phyloP scores from a whole-genome alignment of 2,113 vertebrate genomes.

The Thomomys bottae region DNA sequence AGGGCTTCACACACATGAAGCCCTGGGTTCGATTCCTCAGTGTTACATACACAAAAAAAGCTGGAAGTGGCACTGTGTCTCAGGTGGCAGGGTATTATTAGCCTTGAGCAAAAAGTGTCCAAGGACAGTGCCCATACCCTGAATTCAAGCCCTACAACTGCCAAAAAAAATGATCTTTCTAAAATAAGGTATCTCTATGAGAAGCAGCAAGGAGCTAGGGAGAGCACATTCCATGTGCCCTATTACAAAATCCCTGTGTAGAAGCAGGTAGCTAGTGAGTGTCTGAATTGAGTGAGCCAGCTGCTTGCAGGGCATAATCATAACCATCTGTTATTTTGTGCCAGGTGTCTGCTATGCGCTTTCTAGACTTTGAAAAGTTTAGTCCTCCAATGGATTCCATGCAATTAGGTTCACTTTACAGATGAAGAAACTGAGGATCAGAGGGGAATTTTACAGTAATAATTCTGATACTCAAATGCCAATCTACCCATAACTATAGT shows the following conservation, averaged over 20 bases:
- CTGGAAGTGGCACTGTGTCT: too few relatives aligned
- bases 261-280: background rate
- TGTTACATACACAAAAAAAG: too few relatives aligned
- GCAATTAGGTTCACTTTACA: constrained; percentile 1
- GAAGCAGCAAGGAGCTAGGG: background rate
- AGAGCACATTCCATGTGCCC: background rate
- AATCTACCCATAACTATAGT: background rate
- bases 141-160: too few relatives aligned
- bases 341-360: background rate
- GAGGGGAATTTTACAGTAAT: background rate
- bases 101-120: too few relatives aligned
- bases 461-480: background rate
- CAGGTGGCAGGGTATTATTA: too few relatives aligned
- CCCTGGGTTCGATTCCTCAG: too few relatives aligned
- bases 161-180: too few relatives aligned
- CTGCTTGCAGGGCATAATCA: background rate
- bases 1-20: too few relatives aligned
- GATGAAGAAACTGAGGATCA: background rate
- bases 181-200: background rate
- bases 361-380: background rate
- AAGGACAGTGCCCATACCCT: too few relatives aligned
- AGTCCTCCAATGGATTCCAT: background rate
- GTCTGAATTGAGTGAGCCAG: background rate
- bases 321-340: background rate
- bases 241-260: background rate